phyloP scores from a whole-genome alignment of 2,113 vertebrate species.

The Phyllostomus discolor region DNA sequence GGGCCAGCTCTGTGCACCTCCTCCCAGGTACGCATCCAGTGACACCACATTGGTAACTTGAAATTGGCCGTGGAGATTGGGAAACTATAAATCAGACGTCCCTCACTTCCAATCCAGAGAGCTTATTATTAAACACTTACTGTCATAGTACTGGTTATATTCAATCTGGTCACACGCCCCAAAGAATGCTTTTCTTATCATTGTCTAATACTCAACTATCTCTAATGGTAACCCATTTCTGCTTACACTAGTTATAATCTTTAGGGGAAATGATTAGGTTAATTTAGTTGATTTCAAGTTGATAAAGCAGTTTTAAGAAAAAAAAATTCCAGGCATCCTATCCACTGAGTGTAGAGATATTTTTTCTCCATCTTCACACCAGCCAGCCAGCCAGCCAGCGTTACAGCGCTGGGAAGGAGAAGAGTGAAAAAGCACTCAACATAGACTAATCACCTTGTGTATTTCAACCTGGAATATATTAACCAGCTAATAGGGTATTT shows the following conservation, averaged over 20 bases:
- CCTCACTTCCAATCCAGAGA: neutral
- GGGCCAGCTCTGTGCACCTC: neutral
- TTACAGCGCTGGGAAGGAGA: neutral
- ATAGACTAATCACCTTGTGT: neutral
- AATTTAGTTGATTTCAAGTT: neutral
- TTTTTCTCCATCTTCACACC: neutral
- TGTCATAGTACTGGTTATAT: neutral
- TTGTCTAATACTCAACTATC: neutral
- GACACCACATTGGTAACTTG: neutral
- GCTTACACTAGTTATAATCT: neutral
- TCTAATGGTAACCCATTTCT: neutral
- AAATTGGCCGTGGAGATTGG: neutral
- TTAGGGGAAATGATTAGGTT: neutral
- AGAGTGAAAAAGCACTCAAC: neutral
- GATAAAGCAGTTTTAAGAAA: neutral
- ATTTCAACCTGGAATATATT: neutral
- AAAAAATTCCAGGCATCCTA: neutral
- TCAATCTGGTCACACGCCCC: neutral
- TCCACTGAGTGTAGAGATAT: neutral
- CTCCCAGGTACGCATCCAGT: neutral
- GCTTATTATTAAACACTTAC: neutral
- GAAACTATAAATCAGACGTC: neutral
- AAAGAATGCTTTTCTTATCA: neutral
- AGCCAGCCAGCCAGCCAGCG: neutral
- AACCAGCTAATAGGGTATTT: neutral